These are phyloP conservation scores for Mobula birostris DNA, from an alignment of 2,113 vertebrate genomes.

Conservation along the genomic window DNA sequence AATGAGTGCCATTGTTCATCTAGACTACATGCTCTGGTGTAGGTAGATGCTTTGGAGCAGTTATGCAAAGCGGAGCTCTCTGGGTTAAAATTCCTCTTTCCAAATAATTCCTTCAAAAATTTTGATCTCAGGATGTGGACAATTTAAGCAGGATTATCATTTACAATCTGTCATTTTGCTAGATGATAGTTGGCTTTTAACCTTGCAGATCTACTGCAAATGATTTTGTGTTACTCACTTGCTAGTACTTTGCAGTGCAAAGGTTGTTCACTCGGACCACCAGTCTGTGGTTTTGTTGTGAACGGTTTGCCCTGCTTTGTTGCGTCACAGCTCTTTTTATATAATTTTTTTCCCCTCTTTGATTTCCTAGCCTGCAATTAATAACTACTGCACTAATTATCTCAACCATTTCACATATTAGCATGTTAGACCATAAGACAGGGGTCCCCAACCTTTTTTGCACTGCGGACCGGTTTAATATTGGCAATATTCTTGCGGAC, in stretches of 20 bases:
- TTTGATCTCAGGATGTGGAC: neutral
- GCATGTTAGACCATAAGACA: too few species aligned
- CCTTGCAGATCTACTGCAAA: neutral
- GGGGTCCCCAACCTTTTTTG: too few species aligned
- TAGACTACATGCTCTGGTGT: neutral
- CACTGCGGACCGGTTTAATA: too few species aligned
- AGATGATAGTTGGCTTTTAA: neutral
- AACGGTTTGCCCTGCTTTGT: too few species aligned
- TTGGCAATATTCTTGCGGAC: too few species aligned
- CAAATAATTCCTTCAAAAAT: neutral
- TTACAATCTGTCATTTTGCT: too few species aligned
- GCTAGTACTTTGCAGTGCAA: neutral
- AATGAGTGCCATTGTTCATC: neutral
- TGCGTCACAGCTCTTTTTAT: too few species aligned
- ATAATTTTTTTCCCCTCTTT: too few species aligned
- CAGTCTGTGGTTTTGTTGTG: too few species aligned
- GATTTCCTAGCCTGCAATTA: too few species aligned
- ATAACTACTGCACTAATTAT: too few species aligned
- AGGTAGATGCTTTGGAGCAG: neutral
- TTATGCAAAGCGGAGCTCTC: neutral
- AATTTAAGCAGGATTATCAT: neutral
- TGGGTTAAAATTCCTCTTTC: neutral
- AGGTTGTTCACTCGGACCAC: too few species aligned
- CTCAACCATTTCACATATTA: neutral
- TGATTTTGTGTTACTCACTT: neutral